Conservation (phyloP, 2,888 invertebrate species). For the Eupithecia pulchellata region DNA sequence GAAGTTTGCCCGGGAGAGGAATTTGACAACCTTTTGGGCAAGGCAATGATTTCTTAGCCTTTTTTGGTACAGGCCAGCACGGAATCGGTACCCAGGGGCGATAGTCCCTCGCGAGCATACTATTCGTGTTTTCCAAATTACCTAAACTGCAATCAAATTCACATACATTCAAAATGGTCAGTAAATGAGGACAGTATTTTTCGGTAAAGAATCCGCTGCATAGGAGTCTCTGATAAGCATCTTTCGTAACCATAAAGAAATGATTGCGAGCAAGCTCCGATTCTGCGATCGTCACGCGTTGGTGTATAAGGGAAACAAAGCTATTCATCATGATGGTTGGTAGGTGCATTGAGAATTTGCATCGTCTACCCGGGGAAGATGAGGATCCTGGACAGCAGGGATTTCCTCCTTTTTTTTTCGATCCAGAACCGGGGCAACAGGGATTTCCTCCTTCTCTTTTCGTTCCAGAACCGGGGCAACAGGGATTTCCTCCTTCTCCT, state of each 20-base stretch:
- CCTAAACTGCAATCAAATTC: background rate
- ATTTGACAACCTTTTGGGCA: constrained; percentile 64
- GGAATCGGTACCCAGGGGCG: constrained; percentile 75
- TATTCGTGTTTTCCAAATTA: background rate
- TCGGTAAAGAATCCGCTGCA: background rate
- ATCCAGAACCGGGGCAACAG: background rate
- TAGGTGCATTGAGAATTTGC: background rate
- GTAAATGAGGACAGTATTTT: constrained; percentile 21
- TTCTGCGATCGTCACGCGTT: background rate
- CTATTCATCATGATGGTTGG: background rate
- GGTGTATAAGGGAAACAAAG: background rate
- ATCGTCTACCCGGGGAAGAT: background rate
- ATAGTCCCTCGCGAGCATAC: constrained; percentile 55
- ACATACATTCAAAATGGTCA: constrained; percentile 9
- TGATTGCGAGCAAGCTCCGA: background rate
- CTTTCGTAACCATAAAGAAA: background rate
- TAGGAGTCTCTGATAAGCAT: background rate
- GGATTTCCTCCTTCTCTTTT: background rate
- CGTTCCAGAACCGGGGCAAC: too few species aligned
- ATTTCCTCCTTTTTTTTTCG: background rate
- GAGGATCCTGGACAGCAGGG: background rate
- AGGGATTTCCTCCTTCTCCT: too few species aligned
- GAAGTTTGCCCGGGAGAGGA: constrained; percentile 48
- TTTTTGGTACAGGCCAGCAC: constrained; percentile 62
- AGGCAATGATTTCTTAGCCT: constrained; percentile 49